Evolutionary conservation across 1,140 invertebrate species (phyloP), one percentile per base, ranked within the genome.

Genomic region (Cotesia chilonis): DNA sequence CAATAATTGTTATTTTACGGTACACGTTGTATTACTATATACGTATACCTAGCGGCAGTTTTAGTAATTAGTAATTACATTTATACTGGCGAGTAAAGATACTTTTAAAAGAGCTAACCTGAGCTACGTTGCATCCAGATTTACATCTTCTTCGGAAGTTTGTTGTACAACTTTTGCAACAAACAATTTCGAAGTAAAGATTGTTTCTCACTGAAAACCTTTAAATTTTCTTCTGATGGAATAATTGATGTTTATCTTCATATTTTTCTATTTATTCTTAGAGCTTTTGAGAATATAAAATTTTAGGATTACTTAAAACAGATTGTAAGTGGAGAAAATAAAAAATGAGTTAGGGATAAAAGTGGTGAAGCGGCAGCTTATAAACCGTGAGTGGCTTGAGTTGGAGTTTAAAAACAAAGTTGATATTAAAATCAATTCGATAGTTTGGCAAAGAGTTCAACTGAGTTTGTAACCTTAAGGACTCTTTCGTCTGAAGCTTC

Each of bases 341-440:
- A 59, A 28, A 59, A 59, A 59, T 28, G n/a, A 28, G 20, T 9
- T 20, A 20, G 20, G 20, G 20, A 59, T 59, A 59, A 59, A 59
- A 59, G 57, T 28, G 37, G 68, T 60, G 54, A 35, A 68, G 14
- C 6, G 41, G 71, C 51, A n/a, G 20, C 63, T 17, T 55, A 57
- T 55, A 68, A 35, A 57, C 52, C 36, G 51, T 57, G 57, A 70
- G 68, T 75, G 72, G 28, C 71, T 47, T 35, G 68, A 70, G 76
- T 81, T 74, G 73, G 69, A 79, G 79, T 77, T 82, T 54, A 75
- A 74, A 77, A 81, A 81, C 74, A 82, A 84, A 84, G 80, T 83
- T 82, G 82, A 84, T 84, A 83, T 83, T 83, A 84, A 84, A 83
- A 84, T 83, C 82, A 83, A 82, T 83, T 79, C 79, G 76, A 78